Conservation (phyloP, 2,888 invertebrate genomes). For the Drosophila nr. perissopoda region DNA sequence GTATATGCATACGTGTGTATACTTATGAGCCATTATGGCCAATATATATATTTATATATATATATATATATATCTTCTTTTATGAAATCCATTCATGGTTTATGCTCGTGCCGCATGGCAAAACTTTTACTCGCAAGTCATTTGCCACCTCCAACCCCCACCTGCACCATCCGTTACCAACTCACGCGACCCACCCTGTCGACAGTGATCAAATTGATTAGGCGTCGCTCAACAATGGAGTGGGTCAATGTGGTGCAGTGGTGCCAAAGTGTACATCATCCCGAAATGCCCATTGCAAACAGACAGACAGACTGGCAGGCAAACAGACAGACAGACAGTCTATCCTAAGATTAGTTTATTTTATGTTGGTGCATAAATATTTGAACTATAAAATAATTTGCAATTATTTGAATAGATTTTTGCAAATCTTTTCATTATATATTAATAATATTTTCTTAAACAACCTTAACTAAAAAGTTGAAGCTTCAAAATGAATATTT, state of each 20-base stretch:
- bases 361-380: neutral
- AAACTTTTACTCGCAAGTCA: conserved; percentile 58
- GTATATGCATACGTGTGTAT: conserved; percentile 1
- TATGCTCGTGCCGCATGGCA: conserved; percentile 52
- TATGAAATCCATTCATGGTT: conserved; percentile 53
- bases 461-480: neutral
- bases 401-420: neutral
- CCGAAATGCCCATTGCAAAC: neutral
- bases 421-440: neutral
- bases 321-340: neutral
- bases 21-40: conserved; percentile 10
- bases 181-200: conserved; percentile 9
- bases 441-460: neutral
- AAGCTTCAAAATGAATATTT: neutral
- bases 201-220: conserved; percentile 45
- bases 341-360: neutral
- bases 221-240: conserved; percentile 3
- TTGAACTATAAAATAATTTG: neutral
- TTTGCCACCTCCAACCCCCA: conserved; percentile 3
- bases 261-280: neutral
- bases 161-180: neutral
- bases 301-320: neutral
- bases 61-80: conserved; percentile 7
- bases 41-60: neutral
- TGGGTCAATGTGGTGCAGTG: neutral